Evolutionary conservation across 2,888 invertebrate species (phyloP).

Genomic region (Rotaria magnacalcarata): DNA sequence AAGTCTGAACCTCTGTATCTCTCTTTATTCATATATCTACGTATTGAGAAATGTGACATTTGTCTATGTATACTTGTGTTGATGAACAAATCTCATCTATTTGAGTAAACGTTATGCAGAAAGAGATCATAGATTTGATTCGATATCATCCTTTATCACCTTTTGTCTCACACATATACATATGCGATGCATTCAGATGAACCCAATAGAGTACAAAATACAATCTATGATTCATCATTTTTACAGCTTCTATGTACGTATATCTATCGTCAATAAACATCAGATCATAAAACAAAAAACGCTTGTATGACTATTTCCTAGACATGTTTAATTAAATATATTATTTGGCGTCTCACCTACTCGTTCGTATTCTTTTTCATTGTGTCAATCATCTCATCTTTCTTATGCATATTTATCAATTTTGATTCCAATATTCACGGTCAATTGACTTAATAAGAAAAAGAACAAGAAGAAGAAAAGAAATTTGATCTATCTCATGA

Average conservation of each 20-base stretch:
- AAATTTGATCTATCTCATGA: neutral
- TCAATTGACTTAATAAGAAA: neutral
- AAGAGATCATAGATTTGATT: neutral
- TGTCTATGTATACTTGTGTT: neutral
- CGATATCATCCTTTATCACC: neutral
- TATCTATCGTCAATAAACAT: neutral
- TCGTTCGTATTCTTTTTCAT: neutral
- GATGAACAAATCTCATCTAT: neutral
- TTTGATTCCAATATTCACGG: neutral
- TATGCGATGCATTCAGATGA: neutral
- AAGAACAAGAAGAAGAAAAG: neutral
- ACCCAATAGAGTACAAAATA: neutral
- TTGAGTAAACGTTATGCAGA: neutral
- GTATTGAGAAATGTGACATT: neutral
- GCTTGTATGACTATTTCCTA: neutral
- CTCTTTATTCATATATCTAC: neutral
- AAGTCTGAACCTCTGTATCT: neutral
- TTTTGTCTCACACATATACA: neutral
- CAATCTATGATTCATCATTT: neutral
- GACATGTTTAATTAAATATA: neutral
- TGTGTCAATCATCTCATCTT: neutral
- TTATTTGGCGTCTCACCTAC: neutral
- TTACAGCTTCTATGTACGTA: neutral
- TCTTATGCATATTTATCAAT: neutral
- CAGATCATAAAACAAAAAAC: neutral